Evolutionary conservation across 2,797 vertebrate species (phyloP), one percentile per base, ranked within the genome.

Genomic region (Crotalus adamanteus): DNA sequence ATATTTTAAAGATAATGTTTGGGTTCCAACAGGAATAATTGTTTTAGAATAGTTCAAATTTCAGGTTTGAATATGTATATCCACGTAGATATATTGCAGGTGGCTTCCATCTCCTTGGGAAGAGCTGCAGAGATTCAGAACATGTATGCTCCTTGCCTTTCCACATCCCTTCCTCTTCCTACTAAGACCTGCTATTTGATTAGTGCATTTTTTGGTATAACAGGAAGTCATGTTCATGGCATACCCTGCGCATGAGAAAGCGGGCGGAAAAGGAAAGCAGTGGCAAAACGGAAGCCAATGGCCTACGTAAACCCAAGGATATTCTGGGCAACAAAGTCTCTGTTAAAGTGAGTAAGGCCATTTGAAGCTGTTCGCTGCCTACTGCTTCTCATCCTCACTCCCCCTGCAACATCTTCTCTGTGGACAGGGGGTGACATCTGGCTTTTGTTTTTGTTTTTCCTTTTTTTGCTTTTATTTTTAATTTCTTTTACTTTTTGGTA

Each of bases 201-300:
- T 98, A 97, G 97, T 98, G 97, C 98, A 87, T 98, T 98, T 98
- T 98, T 98, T 98, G 98, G 98, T 98, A 98, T 97, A 98, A 98
- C 99, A 99, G 99, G 99, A 99, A 99, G 98, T 99, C 99, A 98
- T 98, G 99, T 96, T 99, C 99, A 89, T 99, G 99, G 99, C 99
- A 99, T 97, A 99, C 99, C 91, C 99, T 99, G 97, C 99, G 99
- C 93, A 98, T 99, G 97, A 98, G 99, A 98, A 99, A 99, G 98
- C 98, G 99, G 96, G 98, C 98, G 6, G 99, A 99, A 97, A 98
- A 98, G 98, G 98, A 98, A 97, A 98, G 96, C 97, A 97, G 96
- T 97, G 97, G 98, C 98, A 98, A 98, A 98, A 98, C 96, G 98
- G 98, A 98, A 97, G 95, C 97, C 97, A 98, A 98, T 98, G 98